Base-by-base conservation (phyloP, 1,140 invertebrate species). In the Drosophila funebris region DNA sequence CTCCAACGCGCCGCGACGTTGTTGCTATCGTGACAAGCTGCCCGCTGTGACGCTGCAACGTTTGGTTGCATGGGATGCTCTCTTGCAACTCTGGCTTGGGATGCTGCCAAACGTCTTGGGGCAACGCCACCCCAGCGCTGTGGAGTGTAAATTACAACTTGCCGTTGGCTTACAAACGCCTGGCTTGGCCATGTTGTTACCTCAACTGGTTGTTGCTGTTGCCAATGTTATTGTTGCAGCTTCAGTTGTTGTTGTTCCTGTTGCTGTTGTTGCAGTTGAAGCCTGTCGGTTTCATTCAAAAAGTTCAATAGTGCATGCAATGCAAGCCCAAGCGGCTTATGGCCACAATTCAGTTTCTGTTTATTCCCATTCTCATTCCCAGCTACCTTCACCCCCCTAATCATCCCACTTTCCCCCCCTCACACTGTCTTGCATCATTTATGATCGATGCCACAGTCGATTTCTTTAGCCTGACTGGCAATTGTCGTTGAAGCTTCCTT, bases 221-320 rank as follows among this genome's bases (percentile, higher is more conserved):
- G 48, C 22, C 24, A 27, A 27, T 61, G 50, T 24, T 39, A 24
- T 11, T 57, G 58, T 29, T 13, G 24, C 41, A 11, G 43, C 36
- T 54, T 63, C 60, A 43, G 58, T 29, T 56, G 50, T 56, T 41
- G 63, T 33, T 31, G 66, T 48, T n/a, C n/a, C n/a, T n/a, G n/a
- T n/a, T 61, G 63, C 53, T 61, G 61, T 43, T 48, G 57, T 14
- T 64, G 63, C 53, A 57, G 71, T 71, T 57, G 67, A 37, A 67
- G 76, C 68, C 82, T 87, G 82, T 87, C 81, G 82, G 82, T 85
- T 87, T 85, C 81, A 85, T 85, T 87, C 81, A 89, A 74, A 72
- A 77, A 88, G 83, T 88, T 88, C 83, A 88, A 88, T 88, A 88
- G 83, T 88, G 83, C 83, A 88, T 88, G 84, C 83, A 79, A 88